Evolutionary conservation across 2,888 invertebrate genomes (phyloP), one percentile per base, ranked within the genome.

Genomic region (Tachina lurida): DNA sequence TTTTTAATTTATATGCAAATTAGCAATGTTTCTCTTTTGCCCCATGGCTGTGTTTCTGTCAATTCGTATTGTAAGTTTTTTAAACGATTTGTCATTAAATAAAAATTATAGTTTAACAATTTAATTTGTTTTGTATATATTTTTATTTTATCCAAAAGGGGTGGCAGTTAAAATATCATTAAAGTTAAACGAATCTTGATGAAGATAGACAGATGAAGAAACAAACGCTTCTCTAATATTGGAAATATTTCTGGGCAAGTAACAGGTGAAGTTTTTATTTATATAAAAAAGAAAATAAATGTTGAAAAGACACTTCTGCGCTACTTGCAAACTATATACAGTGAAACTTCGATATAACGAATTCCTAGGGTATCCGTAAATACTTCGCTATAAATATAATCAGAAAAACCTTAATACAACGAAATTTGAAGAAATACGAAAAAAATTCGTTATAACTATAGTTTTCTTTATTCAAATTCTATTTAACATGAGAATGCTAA

Each of bases 1-100:
- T 81, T 85, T 84, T 85, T 78, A 82, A 85, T 85, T 85, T 81
- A 85, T 74, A 85, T 85, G 85, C 78, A 85, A 85, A 85, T 85
- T 81, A 80, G 80, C 41, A 17, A 49, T 39, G 60, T 73, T 82
- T 12, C 49, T 19, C 41, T 74, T 43, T 17, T 41, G 39, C 15
- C 43, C 2, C 10, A 41, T 49, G 17, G 19, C n/a, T 67, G 58
- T n/a, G 1, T 47, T 63, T 63, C 60, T 73, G 39, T 76, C 52
- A 60, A 62, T 62, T 22, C 73, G 8, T 65, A 52, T 47, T 56
- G 71, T 31, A 7, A 31, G 31, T 58, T 31, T 77, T 65, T 62
- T 73, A 71, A 79, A 60, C 75, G 63, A 79, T 80, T 76, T 80
- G 76, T 60, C 76, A 81, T 81, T 85, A 78, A 81, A 75, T 74